Base-by-base conservation (phyloP, 2,113 vertebrate genomes). In the Megaleporinus macrocephalus region DNA sequence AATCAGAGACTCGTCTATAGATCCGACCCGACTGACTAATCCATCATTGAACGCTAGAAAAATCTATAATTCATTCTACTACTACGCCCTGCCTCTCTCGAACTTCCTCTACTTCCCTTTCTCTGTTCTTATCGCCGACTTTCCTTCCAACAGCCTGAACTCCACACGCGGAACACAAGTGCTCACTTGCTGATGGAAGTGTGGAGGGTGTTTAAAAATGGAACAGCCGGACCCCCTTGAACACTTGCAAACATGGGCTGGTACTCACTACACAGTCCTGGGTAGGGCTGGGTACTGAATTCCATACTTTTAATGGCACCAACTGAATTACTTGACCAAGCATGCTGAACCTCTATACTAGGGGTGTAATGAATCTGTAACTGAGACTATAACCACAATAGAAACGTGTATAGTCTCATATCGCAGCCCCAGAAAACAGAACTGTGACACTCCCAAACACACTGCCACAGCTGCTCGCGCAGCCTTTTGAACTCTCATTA, bases 11-110 rank as follows among this genome's bases (percentile, higher is more conserved):
- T 73, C 15, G 12, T 20, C 27, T 16, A 66, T 24, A 51, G 14
- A 73, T 69, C n/a, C 47, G 59, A 41, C 14, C 24, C 55, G 73
- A 73, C 79, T 80, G 49, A 73, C 27, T 27, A 29, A 20, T 53
- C 13, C 4, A 80, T 75, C 15, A 26, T 49, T 15, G 57, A 16
- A 80, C 20, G 51, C 14, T 27, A 12, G 30, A 30, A 33, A 11
- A 26, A 5, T 30, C 15, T 18, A 18, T 20, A 16, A 61, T 76
- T 22, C 44, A 26, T 33, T 4, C 16, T 10, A 2, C 18, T 22
- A 26, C 33, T 12, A 12, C 29, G 4, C 18, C 0, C 30, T 0
- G 3, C n/a, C 57, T 2, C 11, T 33, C 36, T 30, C 22, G 18
- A n/a, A 66, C n/a, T 27, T 16, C 6, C 27, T 41, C 18, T 10